Evolutionary conservation across 2,113 vertebrate genomes (phyloP).

Genomic region (Ctenodactylus gundi): DNA sequence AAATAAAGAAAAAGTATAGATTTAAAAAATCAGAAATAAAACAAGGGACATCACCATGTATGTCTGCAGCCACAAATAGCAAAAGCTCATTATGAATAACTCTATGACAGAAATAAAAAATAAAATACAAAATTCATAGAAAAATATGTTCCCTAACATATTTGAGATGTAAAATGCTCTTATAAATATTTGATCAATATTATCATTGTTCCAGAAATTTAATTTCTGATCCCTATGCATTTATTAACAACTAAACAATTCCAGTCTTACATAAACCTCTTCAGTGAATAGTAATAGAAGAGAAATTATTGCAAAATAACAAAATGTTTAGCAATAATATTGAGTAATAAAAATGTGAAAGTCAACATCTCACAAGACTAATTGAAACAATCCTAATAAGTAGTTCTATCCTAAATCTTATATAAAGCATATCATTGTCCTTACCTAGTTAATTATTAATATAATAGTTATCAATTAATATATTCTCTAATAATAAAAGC

Average conservation of each 20-base stretch:
- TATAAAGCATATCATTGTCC: neutral
- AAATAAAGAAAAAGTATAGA: too few species aligned
- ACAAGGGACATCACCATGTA: neutral
- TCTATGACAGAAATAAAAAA: neutral
- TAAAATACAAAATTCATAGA: neutral
- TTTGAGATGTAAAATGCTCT: neutral
- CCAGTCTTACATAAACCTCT: neutral
- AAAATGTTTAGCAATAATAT: neutral
- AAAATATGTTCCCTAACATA: neutral
- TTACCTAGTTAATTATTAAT: neutral
- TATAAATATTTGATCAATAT: neutral
- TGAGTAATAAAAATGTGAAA: neutral
- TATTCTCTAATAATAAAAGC: too few species aligned
- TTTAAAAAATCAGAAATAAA: too few species aligned
- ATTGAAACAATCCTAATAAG: neutral
- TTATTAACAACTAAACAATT: neutral
- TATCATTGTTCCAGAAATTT: neutral
- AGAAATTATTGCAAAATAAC: neutral
- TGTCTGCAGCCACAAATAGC: neutral
- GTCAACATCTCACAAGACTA: neutral
- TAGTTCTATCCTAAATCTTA: too few species aligned
- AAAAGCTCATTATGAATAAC: neutral
- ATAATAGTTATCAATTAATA: neutral
- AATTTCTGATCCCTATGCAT: neutral
- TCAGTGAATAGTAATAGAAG: neutral